These are phyloP conservation scores for Protomyctophum bolini DNA, from an alignment of 2,113 vertebrate genomes.

Conservation along the genomic window DNA sequence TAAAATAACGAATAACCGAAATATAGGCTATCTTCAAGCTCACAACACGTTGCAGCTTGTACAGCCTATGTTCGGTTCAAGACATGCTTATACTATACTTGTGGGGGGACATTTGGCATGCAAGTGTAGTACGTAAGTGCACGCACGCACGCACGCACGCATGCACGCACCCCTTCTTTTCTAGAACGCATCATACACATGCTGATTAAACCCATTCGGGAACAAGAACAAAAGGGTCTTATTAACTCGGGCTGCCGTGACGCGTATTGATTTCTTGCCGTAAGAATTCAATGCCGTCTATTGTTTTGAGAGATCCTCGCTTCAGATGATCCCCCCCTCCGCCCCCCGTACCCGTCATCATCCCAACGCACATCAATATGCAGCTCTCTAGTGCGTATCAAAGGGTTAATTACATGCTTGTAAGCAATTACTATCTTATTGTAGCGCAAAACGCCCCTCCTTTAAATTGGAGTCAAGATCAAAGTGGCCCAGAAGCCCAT, in stretches of 20 bases:
- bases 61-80: too few species aligned
- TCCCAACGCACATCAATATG: slow-evolving; percentile 60
- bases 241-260: slow-evolving; percentile 53
- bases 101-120: too few species aligned
- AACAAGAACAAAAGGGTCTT: slow-evolving; percentile 60
- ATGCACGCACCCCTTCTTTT: slow-evolving; percentile 14
- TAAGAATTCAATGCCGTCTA: slow-evolving; percentile 43
- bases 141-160: neutral
- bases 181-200: slow-evolving; percentile 29
- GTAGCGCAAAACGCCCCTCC: slow-evolving; percentile 30
- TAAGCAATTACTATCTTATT: slow-evolving; percentile 64
- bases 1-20: too few species aligned
- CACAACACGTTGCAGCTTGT: too few species aligned
- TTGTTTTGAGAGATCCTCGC: slow-evolving; percentile 68
- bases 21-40: too few species aligned
- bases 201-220: slow-evolving; percentile 54
- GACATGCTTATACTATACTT: too few species aligned
- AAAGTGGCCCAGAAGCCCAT: slow-evolving; percentile 28
- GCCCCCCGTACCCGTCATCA: slow-evolving; percentile 35
- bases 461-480: slow-evolving; percentile 49
- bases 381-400: slow-evolving; percentile 44
- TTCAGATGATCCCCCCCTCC: slow-evolving; percentile 22
- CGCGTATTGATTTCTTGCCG: slow-evolving; percentile 62
- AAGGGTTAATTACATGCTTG: slow-evolving; percentile 71
- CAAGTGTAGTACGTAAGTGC: too few species aligned